Base-by-base conservation (phyloP, 2,113 vertebrate species). In the Heliornis fulica region DNA sequence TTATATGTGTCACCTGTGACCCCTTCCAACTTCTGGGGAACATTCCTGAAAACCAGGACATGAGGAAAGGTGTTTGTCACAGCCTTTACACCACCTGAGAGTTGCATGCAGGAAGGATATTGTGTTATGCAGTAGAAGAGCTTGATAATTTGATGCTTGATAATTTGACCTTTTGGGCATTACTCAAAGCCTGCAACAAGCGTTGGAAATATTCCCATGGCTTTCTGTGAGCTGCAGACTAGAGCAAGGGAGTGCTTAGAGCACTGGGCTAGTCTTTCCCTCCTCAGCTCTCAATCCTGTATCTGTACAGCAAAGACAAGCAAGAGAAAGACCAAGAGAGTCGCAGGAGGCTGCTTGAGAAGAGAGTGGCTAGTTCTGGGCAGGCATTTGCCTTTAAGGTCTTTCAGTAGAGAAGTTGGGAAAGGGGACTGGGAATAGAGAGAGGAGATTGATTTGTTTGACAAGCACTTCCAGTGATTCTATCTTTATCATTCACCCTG, bases 401-500 rank as follows among this genome's bases (percentile, higher is more conserved):
- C 40, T 75, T 81, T 21, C 26, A 38, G 63, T 79, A 8, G 9
- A 11, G 26, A 66, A 79, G 2, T 1, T 43, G 26, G 29, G 31
- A 16, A 81, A 74, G 59, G 41, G 56, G 50, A 20, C 20, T 11
- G 48, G n/a, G 18, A 76, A n/a, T 40, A 31, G 57, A 29, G 59
- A 71, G 38, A 63, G 28, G 18, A 57, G 32, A 41, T 14, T 34
- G 63, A 50, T 72, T 72, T 84, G 50, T 93, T 89, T 94, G 78
- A 91, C 66, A 74, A 59, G 34, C n/a, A 19, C 54, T 87, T 91
- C 69, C 74, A 83, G 50, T 11, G 50, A 23, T 48, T 85, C 89
- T 78, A 22, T 94, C 78, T 87, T 89, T 70, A 8, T 85, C 85
- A 91, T 88, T 96, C 68, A 93, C 28, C 40, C 8, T 76, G 87